Base-by-base conservation (phyloP, 2,888 invertebrate genomes). In the Trachelus stipa region DNA sequence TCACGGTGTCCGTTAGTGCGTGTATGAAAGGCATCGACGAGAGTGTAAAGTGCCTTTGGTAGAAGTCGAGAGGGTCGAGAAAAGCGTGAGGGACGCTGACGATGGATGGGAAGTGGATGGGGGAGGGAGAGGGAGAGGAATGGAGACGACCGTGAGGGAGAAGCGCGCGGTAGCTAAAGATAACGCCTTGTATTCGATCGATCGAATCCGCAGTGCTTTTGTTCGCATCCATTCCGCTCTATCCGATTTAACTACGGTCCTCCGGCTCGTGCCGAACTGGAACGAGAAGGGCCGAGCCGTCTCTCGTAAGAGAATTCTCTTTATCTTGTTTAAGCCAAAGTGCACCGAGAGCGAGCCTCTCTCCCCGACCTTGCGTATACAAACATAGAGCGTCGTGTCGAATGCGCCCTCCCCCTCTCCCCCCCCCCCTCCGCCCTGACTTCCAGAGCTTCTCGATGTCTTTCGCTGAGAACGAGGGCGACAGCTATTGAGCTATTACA, bases 401-500 rank as follows among this genome's bases (percentile, higher is more conserved):
- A 12, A 30, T 73, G 31, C 69, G 35, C 12, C 12, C 1, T 1
- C 35, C 35, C 11, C 35, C 0, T n/a, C n/a, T n/a, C 34, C 34
- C 11, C 35, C 35, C 3, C 35, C 35, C 2, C 35, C 12, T 12
- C 3, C 35, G 3, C 68, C 74, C 56, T 75, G 68, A 30, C 79
- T 35, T 23, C 40, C 23, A 69, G 77, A 40, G 69, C 34, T 35
- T 68, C 15, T 69, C 69, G 35, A 69, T 34, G 68, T 40, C 77
- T 35, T 76, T 9, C 73, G 71, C 76, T 34, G 77, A 69, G 73
- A 81, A 76, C 80, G 79, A 79, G 79, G 79, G 79, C 85, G 88
- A 87, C 85, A 86, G 84, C 88, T 86, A 88, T 89, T 86, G 90
- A 89, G 88, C 90, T 88, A 91, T 90, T 90, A 90, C 88, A 90